Percentiles rank a stretch among this genome's conserved stretches.
phyloP scores from a whole-genome alignment of 2,888 invertebrate species.

The Tipula vernalis region DNA sequence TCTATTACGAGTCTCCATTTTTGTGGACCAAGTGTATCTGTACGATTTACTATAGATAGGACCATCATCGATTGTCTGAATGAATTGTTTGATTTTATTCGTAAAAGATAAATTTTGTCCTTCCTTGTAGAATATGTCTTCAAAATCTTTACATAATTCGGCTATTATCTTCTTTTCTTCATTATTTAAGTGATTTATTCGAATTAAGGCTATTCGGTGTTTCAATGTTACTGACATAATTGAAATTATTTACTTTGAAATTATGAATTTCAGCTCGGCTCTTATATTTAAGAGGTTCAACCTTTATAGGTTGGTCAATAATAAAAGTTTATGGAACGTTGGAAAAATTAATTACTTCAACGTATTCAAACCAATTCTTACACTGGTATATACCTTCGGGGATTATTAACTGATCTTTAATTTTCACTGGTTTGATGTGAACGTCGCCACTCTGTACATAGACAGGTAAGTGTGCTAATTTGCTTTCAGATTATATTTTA shows the following conservation, averaged over 20 bases:
- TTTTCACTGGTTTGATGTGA: too few relatives aligned
- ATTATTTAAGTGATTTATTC: too few relatives aligned
- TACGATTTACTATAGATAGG: too few relatives aligned
- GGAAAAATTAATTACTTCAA: constrained; percentile 15
- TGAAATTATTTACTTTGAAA: not conserved
- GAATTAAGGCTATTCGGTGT: not conserved
- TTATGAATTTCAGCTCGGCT: not conserved
- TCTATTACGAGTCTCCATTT: too few relatives aligned
- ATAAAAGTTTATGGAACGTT: constrained; percentile 11
- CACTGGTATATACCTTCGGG: too few relatives aligned
- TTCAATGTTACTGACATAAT: not conserved
- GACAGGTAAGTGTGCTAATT: constrained; percentile 12
- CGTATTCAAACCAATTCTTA: not conserved
- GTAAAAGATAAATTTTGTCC: not conserved
- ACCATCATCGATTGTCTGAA: not conserved
- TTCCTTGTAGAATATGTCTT: not conserved
- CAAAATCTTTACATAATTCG: not conserved
- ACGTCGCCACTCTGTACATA: too few relatives aligned
- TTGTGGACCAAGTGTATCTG: too few relatives aligned
- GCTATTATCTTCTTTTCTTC: not conserved
- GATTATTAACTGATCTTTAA: too few relatives aligned
- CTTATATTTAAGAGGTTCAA: not conserved
- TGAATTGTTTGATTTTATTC: not conserved
- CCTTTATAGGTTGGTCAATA: constrained; percentile 15
- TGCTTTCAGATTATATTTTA: constrained; percentile 12